Evolutionary conservation across 2,113 vertebrate species (phyloP).

Genomic region (Labrus mixtus): DNA sequence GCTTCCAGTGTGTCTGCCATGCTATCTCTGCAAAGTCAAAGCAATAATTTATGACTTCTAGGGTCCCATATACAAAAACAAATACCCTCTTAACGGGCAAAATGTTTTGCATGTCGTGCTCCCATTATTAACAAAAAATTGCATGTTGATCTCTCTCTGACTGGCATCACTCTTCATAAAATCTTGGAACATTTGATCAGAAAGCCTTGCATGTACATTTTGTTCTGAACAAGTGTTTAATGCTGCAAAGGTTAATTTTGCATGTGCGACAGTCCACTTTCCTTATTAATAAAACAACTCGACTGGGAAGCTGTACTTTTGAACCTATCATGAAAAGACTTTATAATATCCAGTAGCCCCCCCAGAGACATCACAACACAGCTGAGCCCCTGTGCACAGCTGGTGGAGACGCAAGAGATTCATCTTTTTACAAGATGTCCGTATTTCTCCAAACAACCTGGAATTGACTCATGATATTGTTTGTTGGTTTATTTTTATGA

Average conservation of each 20-base stretch:
- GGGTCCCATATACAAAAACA: not conserved
- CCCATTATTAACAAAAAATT: not conserved
- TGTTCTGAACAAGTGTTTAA: not conserved
- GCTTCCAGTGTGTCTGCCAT: not conserved
- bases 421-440: conserved; percentile 13
- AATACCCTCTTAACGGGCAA: not conserved
- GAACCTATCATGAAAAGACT: conserved; percentile 56
- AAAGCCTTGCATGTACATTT: not conserved
- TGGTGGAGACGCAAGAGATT: conserved; percentile 32
- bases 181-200: not conserved
- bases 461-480: not conserved
- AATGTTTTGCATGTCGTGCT: not conserved
- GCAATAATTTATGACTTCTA: not conserved
- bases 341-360: conserved; percentile 43
- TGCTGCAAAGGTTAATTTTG: not conserved
- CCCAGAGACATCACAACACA: conserved; percentile 56
- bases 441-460: not conserved
- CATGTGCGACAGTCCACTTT: not conserved
- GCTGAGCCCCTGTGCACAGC: conserved; percentile 68
- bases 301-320: conserved; percentile 26
- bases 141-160: too few species aligned
- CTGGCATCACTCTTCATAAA: not conserved
- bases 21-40: not conserved
- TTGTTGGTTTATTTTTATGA: too few species aligned
- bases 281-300: conserved; percentile 2